Base-by-base conservation (phyloP, 2,113 vertebrate genomes). In the Etheostoma spectabile region DNA sequence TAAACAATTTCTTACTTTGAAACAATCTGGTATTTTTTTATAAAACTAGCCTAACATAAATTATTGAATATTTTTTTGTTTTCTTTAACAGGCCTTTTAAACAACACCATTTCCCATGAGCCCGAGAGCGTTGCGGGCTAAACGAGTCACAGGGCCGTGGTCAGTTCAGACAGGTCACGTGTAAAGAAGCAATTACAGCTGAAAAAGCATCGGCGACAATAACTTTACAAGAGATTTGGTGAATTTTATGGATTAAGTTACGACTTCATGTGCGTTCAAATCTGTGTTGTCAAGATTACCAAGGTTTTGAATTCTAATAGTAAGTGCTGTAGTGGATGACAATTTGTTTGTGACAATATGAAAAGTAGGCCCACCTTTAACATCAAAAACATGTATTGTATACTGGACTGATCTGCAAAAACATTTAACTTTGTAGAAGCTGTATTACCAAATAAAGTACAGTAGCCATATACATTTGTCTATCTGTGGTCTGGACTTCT, bases 401-500 rank as follows among this genome's bases (percentile, higher is more conserved):
- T 6, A 10, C 11, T 24, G 10, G 22, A 53, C 10, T 38, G 19
- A 46, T 59, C 8, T 3, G 2, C 22, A 8, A 12, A 55, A 56
- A 15, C 18, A 12, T 33, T 62, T 14, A 35, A 13, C 12, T 53
- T 21, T 59, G 42, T 65, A 6, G n/a, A 60, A 15, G 30, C 19
- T 24, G 10, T 33, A 14, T 2, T 19, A 30, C 68, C 18, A 69
- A 24, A 35, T 59, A 8, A 27, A 38, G 49, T 4, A 30, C 30
- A 3, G 30, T 42, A 62, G n/a, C 35, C 62, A 74, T 19, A 15
- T 49, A 0, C 45, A 4, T 11, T 24, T 2, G 48, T 61, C 15
- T 60, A 22, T 63, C 46, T 69, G 15, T 66, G 57, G 79, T 79
- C 64, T 76, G 38, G 8, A 14, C 35, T 55, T 60, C 48, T 78